These are phyloP conservation scores for rat (Rattus norvegicus) DNA, from an alignment of 2,113 vertebrate genomes.

Conservation along the genomic window GRCr8 NC_086032.1:68102501-68103000, in stretches of 20 bases:
- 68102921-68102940: not conserved
- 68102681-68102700: not conserved
- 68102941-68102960: not conserved
- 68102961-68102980: not conserved
- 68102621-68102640: slow-evolving; percentile 26
- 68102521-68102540: not conserved
- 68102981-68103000: not conserved
- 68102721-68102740: not conserved
- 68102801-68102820: not conserved
- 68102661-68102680: not conserved
- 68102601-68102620: not conserved
- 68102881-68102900: not conserved
- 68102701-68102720: not conserved
- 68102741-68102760: slow-evolving; percentile 14
- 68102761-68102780: not conserved
- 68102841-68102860: not conserved
- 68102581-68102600: not conserved
- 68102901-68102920: not conserved
- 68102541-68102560: not conserved
- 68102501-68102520: not conserved
- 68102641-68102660: slow-evolving; percentile 28
- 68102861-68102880: not conserved
- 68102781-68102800: not conserved
- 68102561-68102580: not conserved
- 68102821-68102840: not conserved